These are phyloP conservation scores for Halcyon smyrnensis DNA, from an alignment of 2,797 vertebrate genomes.

Conservation along the genomic window DNA sequence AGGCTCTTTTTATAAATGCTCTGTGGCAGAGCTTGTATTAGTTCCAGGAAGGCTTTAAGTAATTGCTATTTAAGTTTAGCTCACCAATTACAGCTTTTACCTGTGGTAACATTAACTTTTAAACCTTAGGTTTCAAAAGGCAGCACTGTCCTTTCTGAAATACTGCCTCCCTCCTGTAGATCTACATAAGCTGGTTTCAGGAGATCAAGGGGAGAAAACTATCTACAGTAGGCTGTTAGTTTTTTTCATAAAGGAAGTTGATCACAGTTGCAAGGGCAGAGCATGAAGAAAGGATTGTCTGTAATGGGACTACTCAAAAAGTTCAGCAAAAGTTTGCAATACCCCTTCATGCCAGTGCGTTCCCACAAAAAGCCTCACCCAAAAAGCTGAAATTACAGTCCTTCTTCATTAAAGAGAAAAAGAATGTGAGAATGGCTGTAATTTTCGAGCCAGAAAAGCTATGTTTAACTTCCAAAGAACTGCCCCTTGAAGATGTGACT, in stretches of 20 bases:
- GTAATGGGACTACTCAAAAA: background rate
- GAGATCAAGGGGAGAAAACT: background rate
- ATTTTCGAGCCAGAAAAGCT: slow-evolving; percentile 24
- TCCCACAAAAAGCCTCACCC: slow-evolving; percentile 11
- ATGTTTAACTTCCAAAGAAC: slow-evolving; percentile 16
- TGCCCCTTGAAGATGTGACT: background rate
- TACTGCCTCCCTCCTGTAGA: background rate
- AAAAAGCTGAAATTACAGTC: slow-evolving; percentile 38
- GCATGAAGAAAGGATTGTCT: background rate
- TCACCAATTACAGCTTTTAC: background rate
- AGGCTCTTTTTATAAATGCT: background rate
- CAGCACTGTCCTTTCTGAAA: background rate
- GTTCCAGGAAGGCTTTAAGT: background rate
- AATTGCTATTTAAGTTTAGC: background rate
- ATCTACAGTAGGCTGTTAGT: background rate
- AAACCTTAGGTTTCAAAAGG: background rate
- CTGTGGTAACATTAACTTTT: background rate
- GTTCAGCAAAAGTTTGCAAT: slow-evolving; percentile 15
- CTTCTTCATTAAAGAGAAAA: background rate
- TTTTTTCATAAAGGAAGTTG: background rate
- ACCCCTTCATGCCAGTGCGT: background rate
- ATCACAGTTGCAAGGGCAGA: background rate
- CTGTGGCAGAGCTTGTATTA: background rate
- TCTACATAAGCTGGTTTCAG: background rate
- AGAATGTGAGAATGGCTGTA: background rate